Evolutionary conservation across 92 coral and sea anemone genomes (phyloP).

Genomic region (Actinostola sp.): DNA sequence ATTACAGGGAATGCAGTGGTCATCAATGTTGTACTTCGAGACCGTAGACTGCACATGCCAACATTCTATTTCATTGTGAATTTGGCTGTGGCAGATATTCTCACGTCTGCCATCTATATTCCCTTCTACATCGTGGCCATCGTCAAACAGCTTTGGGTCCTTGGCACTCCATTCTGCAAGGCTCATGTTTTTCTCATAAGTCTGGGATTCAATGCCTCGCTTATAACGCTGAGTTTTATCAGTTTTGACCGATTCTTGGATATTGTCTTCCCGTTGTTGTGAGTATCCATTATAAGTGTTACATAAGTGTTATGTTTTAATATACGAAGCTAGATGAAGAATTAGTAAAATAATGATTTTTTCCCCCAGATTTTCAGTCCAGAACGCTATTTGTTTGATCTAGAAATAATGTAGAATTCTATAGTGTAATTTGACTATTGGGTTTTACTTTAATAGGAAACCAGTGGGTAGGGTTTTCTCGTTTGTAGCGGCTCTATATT

Average conservation of each 20-base stretch:
- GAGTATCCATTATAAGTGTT: conserved; percentile 12
- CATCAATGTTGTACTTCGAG: conserved; percentile 39
- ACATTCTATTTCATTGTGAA: conserved; percentile 62
- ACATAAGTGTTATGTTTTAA: conserved; percentile 1
- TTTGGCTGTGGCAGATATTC: conserved; percentile 52
- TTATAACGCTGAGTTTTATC: conserved; percentile 46
- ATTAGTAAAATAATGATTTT: too few species aligned
- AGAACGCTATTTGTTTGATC: too few species aligned
- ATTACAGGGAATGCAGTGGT: conserved; percentile 52
- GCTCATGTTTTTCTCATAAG: conserved; percentile 63
- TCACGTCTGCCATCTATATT: conserved; percentile 36
- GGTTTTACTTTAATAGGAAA: too few species aligned
- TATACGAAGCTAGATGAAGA: too few species aligned
- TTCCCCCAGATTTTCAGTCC: too few species aligned
- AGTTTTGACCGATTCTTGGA: conserved; percentile 57
- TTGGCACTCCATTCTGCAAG: conserved; percentile 31
- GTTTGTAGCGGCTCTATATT: too few species aligned
- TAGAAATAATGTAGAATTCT: too few species aligned
- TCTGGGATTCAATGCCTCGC: conserved; percentile 49
- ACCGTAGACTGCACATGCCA: conserved; percentile 53
- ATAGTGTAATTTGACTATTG: too few species aligned
- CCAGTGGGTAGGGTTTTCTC: too few species aligned
- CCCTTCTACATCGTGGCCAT: conserved; percentile 57
- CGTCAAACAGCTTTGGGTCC: conserved; percentile 42
- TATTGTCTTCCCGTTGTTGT: conserved; percentile 52